Base-by-base conservation (phyloP, 2,797 vertebrate genomes). In the Smutsia gigantea region DNA sequence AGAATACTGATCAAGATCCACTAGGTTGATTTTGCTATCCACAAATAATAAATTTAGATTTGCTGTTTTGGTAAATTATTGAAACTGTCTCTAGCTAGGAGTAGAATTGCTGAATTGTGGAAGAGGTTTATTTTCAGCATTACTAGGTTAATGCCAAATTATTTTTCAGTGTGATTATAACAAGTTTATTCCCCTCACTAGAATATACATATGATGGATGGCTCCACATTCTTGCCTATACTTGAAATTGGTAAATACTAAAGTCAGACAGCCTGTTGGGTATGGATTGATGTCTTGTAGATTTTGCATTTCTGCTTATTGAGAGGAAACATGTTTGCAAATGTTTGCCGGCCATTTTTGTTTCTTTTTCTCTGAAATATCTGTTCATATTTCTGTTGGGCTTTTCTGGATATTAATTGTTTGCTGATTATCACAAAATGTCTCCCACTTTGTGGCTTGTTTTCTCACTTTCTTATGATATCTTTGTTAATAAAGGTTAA, bases 361-460 rank as follows among this genome's bases (percentile, higher is more conserved):
- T 78, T 46, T 75, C 14, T 4, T 51, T 83, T 71, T 78, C 51
- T 85, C 7, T 94, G 39, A 34, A 77, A 42, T 92, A 42, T 10
- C 27, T 71, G 23, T 83, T 90, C 15, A 74, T n/a, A 92, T 96
- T 83, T 90, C 4, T 77, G 0, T 88, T 81, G 29, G 31, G 9
- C 86, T 72, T 94, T 37, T 84, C 21, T 89, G 55, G 94, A 57
- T 89, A 79, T 27, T 51, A 93, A 75, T 79, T 95, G 23, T 87
- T 83, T 55, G 46, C 23, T 27, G 49, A 29, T 84, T 78, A 34
- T 89, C 15, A 71, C 55, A 95, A 53, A 46, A 39, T 96, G 69
- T 53, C 66, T 78, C 10, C 7, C 3, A 68, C 51, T 85, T 96
- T 72, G 55, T 59, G 49, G 11, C 51, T 77, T 92, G 19, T 87